These are phyloP conservation scores for Bradypus variegatus DNA, from an alignment of 2,797 vertebrate species.

Conservation along the genomic window DNA sequence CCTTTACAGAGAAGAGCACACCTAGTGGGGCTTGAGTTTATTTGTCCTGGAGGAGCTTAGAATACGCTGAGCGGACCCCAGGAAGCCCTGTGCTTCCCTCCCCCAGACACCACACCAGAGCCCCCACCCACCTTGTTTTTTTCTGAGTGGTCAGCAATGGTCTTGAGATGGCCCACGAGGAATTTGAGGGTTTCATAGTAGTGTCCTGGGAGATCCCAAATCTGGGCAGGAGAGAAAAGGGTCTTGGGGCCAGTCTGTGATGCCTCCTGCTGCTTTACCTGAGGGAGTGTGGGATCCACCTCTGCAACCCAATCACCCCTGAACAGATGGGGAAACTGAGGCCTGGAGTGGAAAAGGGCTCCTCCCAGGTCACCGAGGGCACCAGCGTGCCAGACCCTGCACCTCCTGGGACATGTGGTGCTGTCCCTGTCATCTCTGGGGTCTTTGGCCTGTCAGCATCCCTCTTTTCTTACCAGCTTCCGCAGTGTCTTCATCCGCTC, in stretches of 20 bases:
- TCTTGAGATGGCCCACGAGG: constrained; percentile 91
- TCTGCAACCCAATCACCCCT: not conserved
- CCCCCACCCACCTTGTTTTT: constrained; percentile 90
- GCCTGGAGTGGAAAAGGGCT: not conserved
- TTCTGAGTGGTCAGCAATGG: constrained; percentile 90
- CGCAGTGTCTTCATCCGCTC: constrained; percentile 91
- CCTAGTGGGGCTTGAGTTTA: not conserved
- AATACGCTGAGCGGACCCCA: not conserved
- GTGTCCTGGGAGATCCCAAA: constrained; percentile 91
- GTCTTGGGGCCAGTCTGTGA: not conserved
- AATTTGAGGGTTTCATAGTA: constrained; percentile 97
- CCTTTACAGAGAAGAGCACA: rapidly evolving
- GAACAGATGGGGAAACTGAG: not conserved
- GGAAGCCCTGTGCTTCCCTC: not conserved
- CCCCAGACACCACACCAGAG: rapidly evolving
- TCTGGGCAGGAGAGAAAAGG: constrained; percentile 71
- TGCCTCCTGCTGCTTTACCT: rapidly evolving
- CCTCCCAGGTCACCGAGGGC: not conserved
- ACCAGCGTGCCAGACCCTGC: rapidly evolving
- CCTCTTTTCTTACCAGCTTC: constrained; percentile 81
- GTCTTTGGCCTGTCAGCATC: not conserved
- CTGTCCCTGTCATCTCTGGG: not conserved
- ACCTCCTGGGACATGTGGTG: not conserved
- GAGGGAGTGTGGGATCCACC: not conserved
- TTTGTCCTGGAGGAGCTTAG: not conserved